These are phyloP conservation scores for Steinernema carpocapsae DNA, from an alignment of 2,888 invertebrate genomes.

Conservation along the genomic window DNA sequence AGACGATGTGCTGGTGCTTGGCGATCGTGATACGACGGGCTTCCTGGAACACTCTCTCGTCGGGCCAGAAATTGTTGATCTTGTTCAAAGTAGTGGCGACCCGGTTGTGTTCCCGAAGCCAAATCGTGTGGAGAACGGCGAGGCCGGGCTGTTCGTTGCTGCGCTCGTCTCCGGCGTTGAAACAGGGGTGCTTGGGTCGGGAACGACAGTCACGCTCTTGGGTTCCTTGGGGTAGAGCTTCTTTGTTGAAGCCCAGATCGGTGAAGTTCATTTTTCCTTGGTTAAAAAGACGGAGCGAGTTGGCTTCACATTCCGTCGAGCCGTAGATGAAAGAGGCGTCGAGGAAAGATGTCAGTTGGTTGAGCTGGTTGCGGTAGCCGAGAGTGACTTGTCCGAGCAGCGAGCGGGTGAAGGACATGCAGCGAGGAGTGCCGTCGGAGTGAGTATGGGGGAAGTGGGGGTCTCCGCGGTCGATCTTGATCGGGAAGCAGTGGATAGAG, in stretches of 20 bases:
- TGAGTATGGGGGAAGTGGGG: slow-evolving; percentile 84
- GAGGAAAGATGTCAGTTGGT: slow-evolving; percentile 89
- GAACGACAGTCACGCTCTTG: slow-evolving; percentile 67
- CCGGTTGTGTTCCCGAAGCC: slow-evolving; percentile 67
- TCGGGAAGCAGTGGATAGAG: slow-evolving; percentile 92
- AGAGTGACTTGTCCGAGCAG: slow-evolving; percentile 87
- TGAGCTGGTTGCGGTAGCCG: slow-evolving; percentile 74
- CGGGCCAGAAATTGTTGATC: slow-evolving; percentile 69
- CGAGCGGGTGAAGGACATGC: slow-evolving; percentile 92
- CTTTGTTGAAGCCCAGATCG: slow-evolving; percentile 62
- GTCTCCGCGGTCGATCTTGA: slow-evolving; percentile 86
- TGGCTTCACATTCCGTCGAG: slow-evolving; percentile 83
- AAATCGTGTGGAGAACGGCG: slow-evolving; percentile 66
- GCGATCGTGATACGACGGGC: slow-evolving; percentile 71
- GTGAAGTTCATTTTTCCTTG: slow-evolving; percentile 68
- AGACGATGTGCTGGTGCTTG: slow-evolving; percentile 74
- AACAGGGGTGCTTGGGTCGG: slow-evolving; percentile 47
- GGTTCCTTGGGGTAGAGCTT: slow-evolving; percentile 68
- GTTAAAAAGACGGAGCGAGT: slow-evolving; percentile 79
- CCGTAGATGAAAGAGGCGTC: slow-evolving; percentile 83
- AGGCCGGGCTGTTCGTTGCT: slow-evolving; percentile 68
- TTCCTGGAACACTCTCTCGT: slow-evolving; percentile 70
- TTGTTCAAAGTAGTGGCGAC: slow-evolving; percentile 61
- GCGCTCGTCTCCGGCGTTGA: slow-evolving; percentile 63
- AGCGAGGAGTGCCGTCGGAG: slow-evolving; percentile 81